Percentiles rank a stretch among this genome's conserved stretches.
These are phyloP conservation scores for Maccullochella peelii DNA, from an alignment of 2,113 vertebrate species.

Conservation along the genomic window DNA sequence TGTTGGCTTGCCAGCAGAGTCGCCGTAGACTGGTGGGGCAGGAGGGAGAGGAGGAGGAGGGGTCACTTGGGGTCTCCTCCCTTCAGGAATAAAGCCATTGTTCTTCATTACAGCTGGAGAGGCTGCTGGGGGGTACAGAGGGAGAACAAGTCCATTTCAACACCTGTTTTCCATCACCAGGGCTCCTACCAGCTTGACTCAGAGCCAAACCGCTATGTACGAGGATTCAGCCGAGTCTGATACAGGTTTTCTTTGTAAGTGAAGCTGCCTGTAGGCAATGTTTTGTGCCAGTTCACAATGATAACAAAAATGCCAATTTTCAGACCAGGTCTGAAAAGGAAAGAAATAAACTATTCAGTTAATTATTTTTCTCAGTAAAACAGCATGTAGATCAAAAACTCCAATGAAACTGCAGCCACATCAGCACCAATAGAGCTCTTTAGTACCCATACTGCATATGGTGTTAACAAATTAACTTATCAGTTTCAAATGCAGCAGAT, in stretches of 20 bases:
- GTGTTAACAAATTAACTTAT: not conserved
- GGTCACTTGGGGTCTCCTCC: conserved; percentile 55
- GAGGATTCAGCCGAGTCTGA: conserved; percentile 1
- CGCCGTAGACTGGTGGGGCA: conserved; percentile 41
- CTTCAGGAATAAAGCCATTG: conserved; percentile 75
- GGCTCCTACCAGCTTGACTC: conserved; percentile 57
- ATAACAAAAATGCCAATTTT: conserved; percentile 8
- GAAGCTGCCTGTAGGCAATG: not conserved
- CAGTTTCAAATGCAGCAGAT: not conserved
- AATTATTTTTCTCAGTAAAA: not conserved
- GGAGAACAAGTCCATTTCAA: conserved; percentile 70
- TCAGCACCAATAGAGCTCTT: not conserved
- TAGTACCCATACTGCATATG: not conserved
- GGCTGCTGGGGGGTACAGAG: conserved; percentile 50
- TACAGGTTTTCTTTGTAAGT: conserved; percentile 6
- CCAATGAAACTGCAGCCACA: not conserved
- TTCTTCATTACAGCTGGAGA: conserved; percentile 73
- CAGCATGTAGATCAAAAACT: not conserved
- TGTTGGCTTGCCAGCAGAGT: conserved; percentile 63
- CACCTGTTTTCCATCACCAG: conserved; percentile 76
- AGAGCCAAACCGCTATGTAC: conserved; percentile 33
- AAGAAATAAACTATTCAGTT: not conserved
- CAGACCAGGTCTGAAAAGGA: not conserved
- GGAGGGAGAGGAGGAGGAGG: not conserved
- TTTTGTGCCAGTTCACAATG: not conserved